phyloP scores from a whole-genome alignment of 2,797 vertebrate genomes.

The Gadopsis bispinosus region DNA sequence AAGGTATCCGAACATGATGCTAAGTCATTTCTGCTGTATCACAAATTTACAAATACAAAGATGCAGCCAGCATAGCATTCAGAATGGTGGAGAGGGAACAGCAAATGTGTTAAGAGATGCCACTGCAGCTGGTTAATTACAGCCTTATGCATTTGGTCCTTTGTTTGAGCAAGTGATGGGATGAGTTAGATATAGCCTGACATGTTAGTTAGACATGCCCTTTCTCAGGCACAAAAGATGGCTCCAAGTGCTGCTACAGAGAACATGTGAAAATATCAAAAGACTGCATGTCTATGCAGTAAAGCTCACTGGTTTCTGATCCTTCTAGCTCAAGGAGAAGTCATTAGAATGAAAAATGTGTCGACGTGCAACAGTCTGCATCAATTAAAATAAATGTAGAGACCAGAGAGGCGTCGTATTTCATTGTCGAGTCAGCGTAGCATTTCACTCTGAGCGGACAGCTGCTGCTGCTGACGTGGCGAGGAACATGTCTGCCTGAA shows the following conservation, averaged over 20 bases:
- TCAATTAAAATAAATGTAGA: neutral
- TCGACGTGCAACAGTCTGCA: constrained; percentile 21
- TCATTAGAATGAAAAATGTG: neutral
- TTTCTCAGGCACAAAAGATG: constrained; percentile 11
- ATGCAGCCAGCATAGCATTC: constrained; percentile 23
- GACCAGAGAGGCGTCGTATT: constrained; percentile 48
- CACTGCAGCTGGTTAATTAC: constrained; percentile 18
- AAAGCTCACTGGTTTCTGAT: neutral
- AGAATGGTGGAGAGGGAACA: constrained; percentile 13
- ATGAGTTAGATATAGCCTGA: constrained; percentile 27
- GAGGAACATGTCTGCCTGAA: constrained; percentile 60
- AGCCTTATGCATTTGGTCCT: constrained; percentile 26
- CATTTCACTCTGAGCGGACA: constrained; percentile 38
- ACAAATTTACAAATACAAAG: constrained; percentile 52
- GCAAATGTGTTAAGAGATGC: constrained; percentile 15
- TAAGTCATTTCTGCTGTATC: constrained; percentile 55
- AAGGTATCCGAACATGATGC: constrained; percentile 89
- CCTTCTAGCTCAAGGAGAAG: neutral
- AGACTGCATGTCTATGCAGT: neutral
- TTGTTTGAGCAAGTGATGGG: constrained; percentile 40
- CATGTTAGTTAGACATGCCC: constrained; percentile 8
- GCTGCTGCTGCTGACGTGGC: constrained; percentile 77
- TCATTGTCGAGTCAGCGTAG: constrained; percentile 27
- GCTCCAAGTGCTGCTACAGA: neutral
- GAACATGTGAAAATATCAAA: neutral